These are phyloP conservation scores for Lutraria rhynchaena DNA, from an alignment of 1,140 invertebrate species.

Conservation along the genomic window DNA sequence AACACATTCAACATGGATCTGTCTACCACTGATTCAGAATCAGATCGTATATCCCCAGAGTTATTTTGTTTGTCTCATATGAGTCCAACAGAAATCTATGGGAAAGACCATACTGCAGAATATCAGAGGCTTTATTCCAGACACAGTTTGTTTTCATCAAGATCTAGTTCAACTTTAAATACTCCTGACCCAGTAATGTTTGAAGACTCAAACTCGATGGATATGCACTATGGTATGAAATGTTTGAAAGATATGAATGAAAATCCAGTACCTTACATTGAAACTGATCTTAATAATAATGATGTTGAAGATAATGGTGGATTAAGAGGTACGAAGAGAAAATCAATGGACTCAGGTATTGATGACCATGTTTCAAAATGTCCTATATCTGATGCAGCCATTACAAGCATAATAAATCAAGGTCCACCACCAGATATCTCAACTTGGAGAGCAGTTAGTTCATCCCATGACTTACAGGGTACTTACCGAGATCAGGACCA, in stretches of 20 bases:
- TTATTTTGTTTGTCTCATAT: slow-evolving; percentile 27
- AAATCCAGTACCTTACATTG: slow-evolving; percentile 13
- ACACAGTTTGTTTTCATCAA: background rate
- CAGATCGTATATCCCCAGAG: slow-evolving; percentile 16
- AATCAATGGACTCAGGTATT: background rate
- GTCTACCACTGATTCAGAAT: slow-evolving; percentile 20
- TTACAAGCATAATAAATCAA: slow-evolving; percentile 32
- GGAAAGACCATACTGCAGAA: slow-evolving; percentile 29
- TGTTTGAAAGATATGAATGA: background rate
- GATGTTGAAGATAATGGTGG: background rate
- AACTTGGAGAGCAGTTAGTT: slow-evolving; percentile 38
- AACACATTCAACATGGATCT: background rate
- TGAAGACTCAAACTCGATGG: slow-evolving; percentile 10
- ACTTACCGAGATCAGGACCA: background rate
- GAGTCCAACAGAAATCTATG: slow-evolving; percentile 23
- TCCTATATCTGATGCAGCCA: background rate
- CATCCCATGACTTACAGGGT: background rate
- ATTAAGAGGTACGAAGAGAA: slow-evolving; percentile 28
- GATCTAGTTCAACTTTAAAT: slow-evolving; percentile 17
- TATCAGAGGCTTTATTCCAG: slow-evolving; percentile 6
- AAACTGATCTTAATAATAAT: slow-evolving; percentile 16
- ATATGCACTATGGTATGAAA: background rate
- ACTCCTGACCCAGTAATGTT: slow-evolving; percentile 40
- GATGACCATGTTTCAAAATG: background rate
- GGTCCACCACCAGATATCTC: slow-evolving; percentile 47